These are phyloP conservation scores for Pachliopta kotzebuea DNA, from an alignment of 2,888 invertebrate genomes.

Conservation along the genomic window DNA sequence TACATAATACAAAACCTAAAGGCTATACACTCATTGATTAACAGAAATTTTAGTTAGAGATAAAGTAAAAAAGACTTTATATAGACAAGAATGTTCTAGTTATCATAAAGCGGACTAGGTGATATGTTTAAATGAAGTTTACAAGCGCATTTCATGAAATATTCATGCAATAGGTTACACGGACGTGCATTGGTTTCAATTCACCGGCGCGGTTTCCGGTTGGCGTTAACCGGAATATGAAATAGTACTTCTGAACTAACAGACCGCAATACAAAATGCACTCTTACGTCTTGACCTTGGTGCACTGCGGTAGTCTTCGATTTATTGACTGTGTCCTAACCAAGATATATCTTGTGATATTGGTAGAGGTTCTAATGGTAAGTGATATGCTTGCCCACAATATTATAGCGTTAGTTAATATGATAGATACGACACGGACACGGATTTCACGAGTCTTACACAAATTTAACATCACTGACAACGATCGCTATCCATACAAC, in stretches of 20 bases:
- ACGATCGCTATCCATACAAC: no score
- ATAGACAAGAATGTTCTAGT: no score
- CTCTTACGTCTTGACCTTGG: constrained; percentile 4
- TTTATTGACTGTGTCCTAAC: neutral
- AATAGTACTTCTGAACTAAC: constrained; percentile 17
- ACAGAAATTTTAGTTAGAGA: no score
- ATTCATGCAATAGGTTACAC: constrained; percentile 19
- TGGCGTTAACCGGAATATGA: constrained; percentile 19
- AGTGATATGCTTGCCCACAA: no score
- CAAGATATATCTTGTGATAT: neutral
- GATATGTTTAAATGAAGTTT: constrained; percentile 14
- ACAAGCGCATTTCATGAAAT: constrained; percentile 11
- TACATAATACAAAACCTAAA: no score
- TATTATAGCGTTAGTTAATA: no score
- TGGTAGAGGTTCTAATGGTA: no score
- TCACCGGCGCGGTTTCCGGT: constrained; percentile 6
- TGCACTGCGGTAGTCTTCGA: constrained; percentile 17
- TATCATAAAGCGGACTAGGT: neutral
- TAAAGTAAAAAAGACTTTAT: no score
- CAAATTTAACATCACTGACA: no score
- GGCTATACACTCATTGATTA: no score
- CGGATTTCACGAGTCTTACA: no score
- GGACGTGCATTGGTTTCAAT: constrained; percentile 23
- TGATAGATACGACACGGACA: no score
- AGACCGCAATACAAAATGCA: constrained; percentile 16